Conservation (phyloP, 2,113 vertebrate species). For the Coracopsis vasa region DNA sequence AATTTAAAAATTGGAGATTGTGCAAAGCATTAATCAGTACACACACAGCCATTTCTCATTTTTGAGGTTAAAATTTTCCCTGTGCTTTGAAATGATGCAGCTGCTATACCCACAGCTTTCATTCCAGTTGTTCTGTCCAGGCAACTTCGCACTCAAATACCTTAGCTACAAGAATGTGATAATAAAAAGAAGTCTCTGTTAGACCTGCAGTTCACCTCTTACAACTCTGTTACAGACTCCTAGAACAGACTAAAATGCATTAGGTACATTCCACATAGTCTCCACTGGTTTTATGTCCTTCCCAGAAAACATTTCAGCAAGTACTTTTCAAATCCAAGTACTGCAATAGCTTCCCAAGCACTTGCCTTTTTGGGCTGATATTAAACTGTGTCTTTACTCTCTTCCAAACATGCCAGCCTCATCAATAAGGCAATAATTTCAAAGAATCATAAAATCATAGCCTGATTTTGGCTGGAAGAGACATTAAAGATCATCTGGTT, state of each 20-base stretch:
- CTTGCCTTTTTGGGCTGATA: neutral
- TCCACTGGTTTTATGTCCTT: neutral
- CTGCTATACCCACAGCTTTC: neutral
- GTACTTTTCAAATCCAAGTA: neutral
- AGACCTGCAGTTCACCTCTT: neutral
- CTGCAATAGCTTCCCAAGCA: neutral
- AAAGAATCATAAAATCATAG: neutral
- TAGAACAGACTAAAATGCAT: neutral
- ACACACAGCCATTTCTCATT: neutral
- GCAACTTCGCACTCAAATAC: neutral
- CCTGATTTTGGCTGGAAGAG: neutral
- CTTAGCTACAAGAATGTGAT: neutral
- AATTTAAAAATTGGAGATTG: accelerated
- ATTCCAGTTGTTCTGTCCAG: neutral
- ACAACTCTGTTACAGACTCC: neutral
- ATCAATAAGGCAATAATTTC: neutral
- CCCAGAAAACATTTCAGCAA: neutral
- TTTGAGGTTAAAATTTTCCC: neutral
- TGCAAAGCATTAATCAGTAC: neutral
- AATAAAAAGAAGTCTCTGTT: neutral
- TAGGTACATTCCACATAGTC: neutral
- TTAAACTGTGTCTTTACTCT: neutral
- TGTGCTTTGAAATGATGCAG: neutral
- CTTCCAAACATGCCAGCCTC: neutral
- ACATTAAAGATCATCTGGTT: neutral